These are phyloP conservation scores for Drosophila nr. fundita DNA, from an alignment of 2,888 invertebrate genomes.

Conservation along the genomic window DNA sequence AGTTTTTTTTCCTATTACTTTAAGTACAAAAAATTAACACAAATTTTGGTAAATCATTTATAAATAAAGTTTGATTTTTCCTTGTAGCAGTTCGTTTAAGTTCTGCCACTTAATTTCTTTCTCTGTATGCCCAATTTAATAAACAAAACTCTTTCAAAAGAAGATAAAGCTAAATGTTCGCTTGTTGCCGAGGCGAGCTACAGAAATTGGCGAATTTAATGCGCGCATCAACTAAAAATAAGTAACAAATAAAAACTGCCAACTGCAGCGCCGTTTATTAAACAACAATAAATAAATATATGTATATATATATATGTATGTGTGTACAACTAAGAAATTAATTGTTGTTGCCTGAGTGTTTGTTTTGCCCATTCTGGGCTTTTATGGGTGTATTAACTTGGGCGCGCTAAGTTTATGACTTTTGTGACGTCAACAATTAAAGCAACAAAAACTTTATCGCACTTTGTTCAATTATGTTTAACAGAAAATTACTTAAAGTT, in stretches of 20 bases:
- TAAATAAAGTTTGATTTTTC: background rate
- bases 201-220: slow-evolving; percentile 61
- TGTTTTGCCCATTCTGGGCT: slow-evolving; percentile 1
- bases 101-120: background rate
- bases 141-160: slow-evolving; percentile 14
- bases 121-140: background rate
- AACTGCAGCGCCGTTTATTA: slow-evolving; percentile 53
- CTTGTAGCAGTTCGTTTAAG: background rate
- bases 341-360: slow-evolving; percentile 48
- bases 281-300: slow-evolving; percentile 51
- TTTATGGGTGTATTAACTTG: slow-evolving; percentile 48
- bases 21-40: background rate
- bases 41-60: background rate
- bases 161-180: background rate
- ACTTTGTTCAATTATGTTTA: slow-evolving; percentile 7
- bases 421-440: slow-evolving; percentile 17
- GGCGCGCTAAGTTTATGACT: slow-evolving; percentile 41
- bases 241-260: slow-evolving; percentile 49
- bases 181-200: slow-evolving; percentile 6
- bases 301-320: slow-evolving; percentile 46
- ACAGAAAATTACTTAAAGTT: background rate
- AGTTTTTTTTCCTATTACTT: background rate
- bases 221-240: slow-evolving; percentile 75
- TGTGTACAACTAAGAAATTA: slow-evolving; percentile 57
- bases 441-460: slow-evolving; percentile 15